Conservation (phyloP, 1,140 invertebrate genomes). For the Subanguina moxae region DNA sequence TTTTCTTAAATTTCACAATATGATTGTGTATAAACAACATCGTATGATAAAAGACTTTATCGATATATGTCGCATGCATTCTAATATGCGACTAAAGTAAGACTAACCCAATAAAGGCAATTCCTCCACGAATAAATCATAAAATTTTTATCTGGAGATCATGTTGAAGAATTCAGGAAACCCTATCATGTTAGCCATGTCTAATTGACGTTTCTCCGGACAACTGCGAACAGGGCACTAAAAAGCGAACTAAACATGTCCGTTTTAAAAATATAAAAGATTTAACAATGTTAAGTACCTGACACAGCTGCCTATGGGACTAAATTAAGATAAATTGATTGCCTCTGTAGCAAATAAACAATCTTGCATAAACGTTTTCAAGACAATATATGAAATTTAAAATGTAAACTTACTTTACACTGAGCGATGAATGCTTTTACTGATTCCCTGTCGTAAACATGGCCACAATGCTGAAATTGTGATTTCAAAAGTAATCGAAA, state of each 20-base stretch:
- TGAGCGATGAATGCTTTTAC: constrained; percentile 1
- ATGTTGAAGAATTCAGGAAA: constrained; percentile 5
- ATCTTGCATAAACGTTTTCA: not conserved
- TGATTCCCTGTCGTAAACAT: constrained; percentile 5
- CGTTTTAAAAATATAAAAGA: not conserved
- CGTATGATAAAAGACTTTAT: too few species aligned
- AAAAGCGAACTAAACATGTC: not conserved
- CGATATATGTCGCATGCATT: too few species aligned
- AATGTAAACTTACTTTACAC: not conserved
- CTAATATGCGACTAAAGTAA: too few species aligned
- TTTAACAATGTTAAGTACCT: not conserved
- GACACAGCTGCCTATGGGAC: not conserved
- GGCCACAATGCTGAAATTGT: not conserved
- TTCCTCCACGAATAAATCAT: too few species aligned
- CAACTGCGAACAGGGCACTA: constrained; percentile 9
- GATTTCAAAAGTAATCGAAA: not conserved
- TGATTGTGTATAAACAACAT: too few species aligned
- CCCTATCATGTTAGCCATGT: not conserved
- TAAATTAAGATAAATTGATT: too few species aligned
- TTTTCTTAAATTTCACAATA: too few species aligned
- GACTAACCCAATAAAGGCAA: too few species aligned
- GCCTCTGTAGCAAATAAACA: too few species aligned
- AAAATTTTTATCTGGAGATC: not conserved
- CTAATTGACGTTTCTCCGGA: constrained; percentile 1
- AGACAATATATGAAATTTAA: not conserved